Evolutionary conservation across 2,888 invertebrate genomes (phyloP).

Genomic region (Lasioglossum oenotherae): DNA sequence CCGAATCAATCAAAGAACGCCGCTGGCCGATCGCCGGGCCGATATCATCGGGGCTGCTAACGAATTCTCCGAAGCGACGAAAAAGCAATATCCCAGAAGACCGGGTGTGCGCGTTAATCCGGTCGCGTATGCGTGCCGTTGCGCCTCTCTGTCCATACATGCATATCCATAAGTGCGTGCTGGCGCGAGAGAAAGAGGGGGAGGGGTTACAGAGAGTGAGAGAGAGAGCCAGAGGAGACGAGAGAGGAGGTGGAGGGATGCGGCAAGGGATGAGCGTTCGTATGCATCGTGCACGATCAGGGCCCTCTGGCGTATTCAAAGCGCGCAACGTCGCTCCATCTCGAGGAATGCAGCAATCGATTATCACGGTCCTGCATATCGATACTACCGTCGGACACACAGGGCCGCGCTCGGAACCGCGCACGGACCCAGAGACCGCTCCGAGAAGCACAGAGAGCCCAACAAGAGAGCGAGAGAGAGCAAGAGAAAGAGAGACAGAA

Average conservation of each 20-base stretch:
- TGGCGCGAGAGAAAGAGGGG: constrained; percentile 66
- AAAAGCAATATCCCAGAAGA: constrained; percentile 62
- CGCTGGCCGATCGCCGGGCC: not conserved
- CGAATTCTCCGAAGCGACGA: constrained; percentile 58
- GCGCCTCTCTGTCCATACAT: constrained; percentile 27
- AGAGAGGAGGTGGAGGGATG: constrained; percentile 70
- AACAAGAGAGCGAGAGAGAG: not conserved
- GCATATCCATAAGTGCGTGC: constrained; percentile 70
- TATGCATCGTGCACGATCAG: constrained; percentile 68
- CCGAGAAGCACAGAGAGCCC: constrained; percentile 71
- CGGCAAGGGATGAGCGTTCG: constrained; percentile 49
- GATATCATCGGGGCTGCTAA: constrained; percentile 52
- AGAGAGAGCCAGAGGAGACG: not conserved
- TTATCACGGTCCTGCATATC: constrained; percentile 82
- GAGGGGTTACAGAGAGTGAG: constrained; percentile 13
- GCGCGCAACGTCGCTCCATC: constrained; percentile 75
- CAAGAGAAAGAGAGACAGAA: constrained; percentile 6
- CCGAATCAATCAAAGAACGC: constrained; percentile 23
- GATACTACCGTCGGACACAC: constrained; percentile 76
- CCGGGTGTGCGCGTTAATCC: constrained; percentile 55
- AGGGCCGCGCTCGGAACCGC: constrained; percentile 66
- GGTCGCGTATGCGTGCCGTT: constrained; percentile 72
- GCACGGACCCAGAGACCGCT: constrained; percentile 47
- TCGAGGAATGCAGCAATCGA: constrained; percentile 82
- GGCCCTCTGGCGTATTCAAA: constrained; percentile 73